Conservation (phyloP, 2,797 vertebrate genomes). For the Neoniphon sammara region DNA sequence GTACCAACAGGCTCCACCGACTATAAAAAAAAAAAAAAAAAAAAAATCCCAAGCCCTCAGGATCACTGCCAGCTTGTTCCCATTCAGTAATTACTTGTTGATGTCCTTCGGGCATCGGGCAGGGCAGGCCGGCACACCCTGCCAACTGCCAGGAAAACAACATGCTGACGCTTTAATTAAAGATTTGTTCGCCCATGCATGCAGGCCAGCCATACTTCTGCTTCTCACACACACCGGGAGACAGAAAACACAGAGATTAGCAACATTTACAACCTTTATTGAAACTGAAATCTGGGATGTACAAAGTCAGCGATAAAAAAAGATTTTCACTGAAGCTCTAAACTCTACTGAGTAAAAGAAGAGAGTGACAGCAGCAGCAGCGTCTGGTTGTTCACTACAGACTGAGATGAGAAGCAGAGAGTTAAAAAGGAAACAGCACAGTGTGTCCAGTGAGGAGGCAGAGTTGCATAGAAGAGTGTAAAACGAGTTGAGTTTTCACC, state of each 20-base stretch:
- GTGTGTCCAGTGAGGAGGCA: conserved; percentile 20
- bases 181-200: not conserved
- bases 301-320: conserved; percentile 39
- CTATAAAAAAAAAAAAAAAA: too few relatives aligned
- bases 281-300: conserved; percentile 46
- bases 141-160: not conserved
- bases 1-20: not conserved
- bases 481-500: not conserved
- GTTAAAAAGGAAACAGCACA: not conserved
- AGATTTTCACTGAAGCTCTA: conserved; percentile 21
- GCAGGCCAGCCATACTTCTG: not conserved
- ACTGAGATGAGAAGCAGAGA: conserved; percentile 14
- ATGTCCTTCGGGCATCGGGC: not conserved
- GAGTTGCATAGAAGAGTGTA: conserved; percentile 64
- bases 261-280: conserved; percentile 62
- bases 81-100: not conserved
- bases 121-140: not conserved
- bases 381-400: not conserved
- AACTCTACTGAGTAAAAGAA: conserved; percentile 16
- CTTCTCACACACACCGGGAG: not conserved
- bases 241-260: not conserved
- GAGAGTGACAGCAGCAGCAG: conserved; percentile 1
- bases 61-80: not conserved
- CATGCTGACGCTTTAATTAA: not conserved
- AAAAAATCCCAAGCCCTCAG: not conserved